These are phyloP conservation scores for Melanotus villosus DNA, from an alignment of 2,888 invertebrate genomes.

Conservation along the genomic window DNA sequence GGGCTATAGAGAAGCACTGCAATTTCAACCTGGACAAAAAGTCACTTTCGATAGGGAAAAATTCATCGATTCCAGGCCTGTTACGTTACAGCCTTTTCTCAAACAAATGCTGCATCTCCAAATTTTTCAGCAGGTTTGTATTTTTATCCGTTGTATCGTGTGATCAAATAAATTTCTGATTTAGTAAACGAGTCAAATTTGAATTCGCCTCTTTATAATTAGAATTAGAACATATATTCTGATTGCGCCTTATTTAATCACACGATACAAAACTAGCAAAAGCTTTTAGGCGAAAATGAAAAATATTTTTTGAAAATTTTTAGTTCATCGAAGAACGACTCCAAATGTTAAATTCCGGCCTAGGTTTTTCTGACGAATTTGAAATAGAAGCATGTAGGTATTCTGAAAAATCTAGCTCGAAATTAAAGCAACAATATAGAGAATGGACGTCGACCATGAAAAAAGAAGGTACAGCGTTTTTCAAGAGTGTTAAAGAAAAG, in stretches of 20 bases:
- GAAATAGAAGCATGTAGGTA: slow-evolving; percentile 88
- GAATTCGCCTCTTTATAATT: no score
- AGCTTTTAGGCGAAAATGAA: no score
- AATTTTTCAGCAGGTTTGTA: slow-evolving; percentile 89
- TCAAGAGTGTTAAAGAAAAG: slow-evolving; percentile 91
- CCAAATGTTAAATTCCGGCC: slow-evolving; percentile 92
- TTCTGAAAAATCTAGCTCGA: slow-evolving; percentile 76
- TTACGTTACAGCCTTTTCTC: slow-evolving; percentile 89
- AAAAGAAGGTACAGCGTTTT: slow-evolving; percentile 86
- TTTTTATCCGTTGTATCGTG: no score
- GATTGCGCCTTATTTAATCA: no score
- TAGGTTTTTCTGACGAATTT: slow-evolving; percentile 95
- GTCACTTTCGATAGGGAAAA: slow-evolving; percentile 90
- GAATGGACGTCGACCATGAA: slow-evolving; percentile 87
- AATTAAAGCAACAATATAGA: slow-evolving; percentile 79
- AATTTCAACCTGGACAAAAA: slow-evolving; percentile 78
- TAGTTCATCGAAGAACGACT: slow-evolving; percentile 96
- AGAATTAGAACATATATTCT: no score
- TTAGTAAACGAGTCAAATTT: no score
- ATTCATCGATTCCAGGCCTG: slow-evolving; percentile 89
- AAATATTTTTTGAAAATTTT: no score
- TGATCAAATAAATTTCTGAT: no score
- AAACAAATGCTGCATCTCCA: slow-evolving; percentile 92
- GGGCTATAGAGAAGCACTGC: slow-evolving; percentile 92
- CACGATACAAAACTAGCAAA: no score